Conservation (phyloP, 2,797 vertebrate species). For the Lateolabrax maculatus region DNA sequence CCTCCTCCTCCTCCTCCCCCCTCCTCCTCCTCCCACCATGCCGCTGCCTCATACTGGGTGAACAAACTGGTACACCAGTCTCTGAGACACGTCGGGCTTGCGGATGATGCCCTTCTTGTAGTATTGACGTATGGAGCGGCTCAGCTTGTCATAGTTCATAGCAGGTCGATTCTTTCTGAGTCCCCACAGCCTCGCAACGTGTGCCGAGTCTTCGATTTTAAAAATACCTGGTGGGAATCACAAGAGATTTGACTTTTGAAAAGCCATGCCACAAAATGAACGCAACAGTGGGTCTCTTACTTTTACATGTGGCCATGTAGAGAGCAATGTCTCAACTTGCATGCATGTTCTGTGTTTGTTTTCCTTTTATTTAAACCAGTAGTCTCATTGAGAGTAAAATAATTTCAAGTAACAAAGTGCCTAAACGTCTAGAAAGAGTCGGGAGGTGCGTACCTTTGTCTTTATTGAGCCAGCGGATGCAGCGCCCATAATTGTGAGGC, state of each 20-base stretch:
- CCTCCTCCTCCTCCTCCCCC: neutral
- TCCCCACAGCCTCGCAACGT: constrained; percentile 97
- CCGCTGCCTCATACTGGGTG: constrained; percentile 89
- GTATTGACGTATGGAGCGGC: constrained; percentile 99
- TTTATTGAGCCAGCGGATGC: constrained; percentile 99
- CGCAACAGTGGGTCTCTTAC: neutral
- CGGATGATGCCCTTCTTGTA: constrained; percentile 99
- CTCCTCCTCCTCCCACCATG: neutral
- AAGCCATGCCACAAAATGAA: neutral
- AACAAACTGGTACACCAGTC: constrained; percentile 98
- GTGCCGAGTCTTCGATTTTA: constrained; percentile 99
- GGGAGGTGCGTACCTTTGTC: constrained; percentile 90
- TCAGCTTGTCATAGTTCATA: constrained; percentile 99
- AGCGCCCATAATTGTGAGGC: constrained; percentile 95
- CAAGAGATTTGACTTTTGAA: neutral
- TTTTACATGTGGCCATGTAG: neutral
- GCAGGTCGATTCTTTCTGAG: constrained; percentile 97
- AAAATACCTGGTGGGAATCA: constrained; percentile 90
- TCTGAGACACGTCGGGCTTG: constrained; percentile 97
- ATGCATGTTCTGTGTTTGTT: neutral
- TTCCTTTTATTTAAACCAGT: neutral
- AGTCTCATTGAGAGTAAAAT: neutral
- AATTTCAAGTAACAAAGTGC: no score
- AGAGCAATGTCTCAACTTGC: neutral
- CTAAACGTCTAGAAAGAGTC: neutral